phyloP scores from a whole-genome alignment of 2,113 vertebrate species.

The Burhinus bistriatus region DNA sequence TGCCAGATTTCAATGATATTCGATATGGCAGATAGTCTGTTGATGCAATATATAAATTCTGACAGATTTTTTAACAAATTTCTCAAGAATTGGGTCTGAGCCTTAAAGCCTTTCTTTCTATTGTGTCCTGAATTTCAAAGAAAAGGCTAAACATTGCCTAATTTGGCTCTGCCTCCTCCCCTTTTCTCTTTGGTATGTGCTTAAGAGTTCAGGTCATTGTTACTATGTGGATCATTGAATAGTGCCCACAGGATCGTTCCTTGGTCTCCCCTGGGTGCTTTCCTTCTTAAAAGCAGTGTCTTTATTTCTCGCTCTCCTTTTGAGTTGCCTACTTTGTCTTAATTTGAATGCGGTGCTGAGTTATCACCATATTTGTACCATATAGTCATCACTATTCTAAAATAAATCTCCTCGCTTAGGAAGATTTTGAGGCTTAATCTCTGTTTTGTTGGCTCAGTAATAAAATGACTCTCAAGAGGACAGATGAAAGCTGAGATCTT shows the following conservation, averaged over 20 bases:
- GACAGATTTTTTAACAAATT: neutral
- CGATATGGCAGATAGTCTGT: neutral
- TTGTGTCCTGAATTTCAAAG: neutral
- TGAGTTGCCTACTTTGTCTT: neutral
- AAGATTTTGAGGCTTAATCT: constrained; percentile 23
- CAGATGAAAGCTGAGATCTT: neutral
- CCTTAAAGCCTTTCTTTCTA: neutral
- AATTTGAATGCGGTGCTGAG: constrained; percentile 1
- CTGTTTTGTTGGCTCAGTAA: neutral
- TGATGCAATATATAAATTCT: neutral
- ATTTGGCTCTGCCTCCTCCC: neutral
- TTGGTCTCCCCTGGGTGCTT: neutral
- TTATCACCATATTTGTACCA: neutral
- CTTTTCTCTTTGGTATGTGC: neutral
- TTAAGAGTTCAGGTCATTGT: neutral
- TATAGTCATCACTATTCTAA: neutral
- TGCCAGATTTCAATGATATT: neutral
- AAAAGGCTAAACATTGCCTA: neutral
- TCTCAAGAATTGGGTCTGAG: neutral
- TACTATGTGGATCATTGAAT: neutral
- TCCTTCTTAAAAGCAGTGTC: neutral
- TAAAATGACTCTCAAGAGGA: constrained; percentile 1
- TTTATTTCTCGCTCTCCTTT: neutral
- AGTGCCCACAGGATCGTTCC: neutral
- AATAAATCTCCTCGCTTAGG: neutral